A percentile compares a stretch with the other conserved stretches of the same genome.
Conservation (phyloP, 2,797 vertebrate genomes). For the Oophaga sylvatica region DNA sequence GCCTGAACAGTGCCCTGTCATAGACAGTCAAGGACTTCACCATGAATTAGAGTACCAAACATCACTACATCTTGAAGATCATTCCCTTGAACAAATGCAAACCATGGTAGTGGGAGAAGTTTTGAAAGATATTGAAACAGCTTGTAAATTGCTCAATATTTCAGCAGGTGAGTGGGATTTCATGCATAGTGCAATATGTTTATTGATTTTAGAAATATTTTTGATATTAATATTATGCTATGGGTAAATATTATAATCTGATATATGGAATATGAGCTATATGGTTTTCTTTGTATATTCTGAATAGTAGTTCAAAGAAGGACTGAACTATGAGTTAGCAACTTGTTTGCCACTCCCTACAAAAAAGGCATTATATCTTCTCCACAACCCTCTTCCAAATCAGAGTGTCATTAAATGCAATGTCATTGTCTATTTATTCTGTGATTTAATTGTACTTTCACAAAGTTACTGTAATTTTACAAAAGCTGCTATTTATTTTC, state of each 20-base stretch:
- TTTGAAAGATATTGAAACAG: conserved; percentile 96
- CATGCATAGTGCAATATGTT: not conserved
- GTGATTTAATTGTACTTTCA: not conserved
- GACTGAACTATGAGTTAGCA: not conserved
- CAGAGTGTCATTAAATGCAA: not conserved
- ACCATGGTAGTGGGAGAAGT: conserved; percentile 97
- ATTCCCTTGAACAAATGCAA: conserved; percentile 95
- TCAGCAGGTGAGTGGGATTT: conserved; percentile 81
- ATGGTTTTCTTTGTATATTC: no score
- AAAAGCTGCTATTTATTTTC: not conserved
- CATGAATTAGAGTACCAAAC: conserved; percentile 80
- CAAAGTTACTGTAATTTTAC: not conserved
- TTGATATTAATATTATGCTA: not conserved
- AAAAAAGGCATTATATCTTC: not conserved
- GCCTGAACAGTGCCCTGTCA: conserved; percentile 86
- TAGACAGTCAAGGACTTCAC: conserved; percentile 91
- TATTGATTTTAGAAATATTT: not conserved
- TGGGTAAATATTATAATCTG: not conserved
- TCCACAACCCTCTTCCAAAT: not conserved
- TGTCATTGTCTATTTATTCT: not conserved
- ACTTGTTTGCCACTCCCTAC: not conserved
- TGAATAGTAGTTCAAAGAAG: not conserved
- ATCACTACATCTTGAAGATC: conserved; percentile 82
- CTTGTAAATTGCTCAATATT: conserved; percentile 97
- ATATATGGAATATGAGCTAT: not conserved